Base-by-base conservation (phyloP, 1,140 invertebrate genomes). In the Calliphora vicina region DNA sequence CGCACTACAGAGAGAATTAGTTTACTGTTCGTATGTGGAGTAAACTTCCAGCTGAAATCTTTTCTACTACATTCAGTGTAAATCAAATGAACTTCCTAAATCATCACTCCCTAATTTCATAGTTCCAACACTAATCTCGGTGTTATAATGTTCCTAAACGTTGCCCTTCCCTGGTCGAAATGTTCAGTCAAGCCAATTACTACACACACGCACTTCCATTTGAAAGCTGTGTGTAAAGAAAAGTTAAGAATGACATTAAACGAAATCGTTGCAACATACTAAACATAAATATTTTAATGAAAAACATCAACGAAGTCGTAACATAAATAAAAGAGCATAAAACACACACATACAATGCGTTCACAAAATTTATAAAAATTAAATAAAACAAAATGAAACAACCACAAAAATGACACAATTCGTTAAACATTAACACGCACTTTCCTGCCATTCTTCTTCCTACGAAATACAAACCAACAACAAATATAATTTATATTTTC, bases 171-270 rank as follows among this genome's bases (percentile, higher is more conserved):
- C 85, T 87, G 86, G 87, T 89, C 88, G 87, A 88, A 88, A 87
- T 87, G 86, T 82, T 87, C 88, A 88, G 87, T 86, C 86, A 87
- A 84, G 86, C 88, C 61, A 89, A 89, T 89, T 88, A 89, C 86
- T 85, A 82, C 86, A 88, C 76, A 87, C 85, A 84, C 87, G 87
- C 76, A 85, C 23, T 17, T n/a, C n/a, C 3, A 17, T 57, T 57
- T 57, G 50, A 50, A 12, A 12, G 13, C 15, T 15, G 45, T n/a
- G 17, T 13, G 42, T n/a, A 17, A 35, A 10, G 35, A 8, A 6
- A 35, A 57, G 50, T 57, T 57, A 57, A 81, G 80, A 82, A 82
- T 82, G 83, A 82, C 83, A 84, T 84, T 80, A 84, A 84, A 84
- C 83, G 80, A 84, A 84, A 84, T 84, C 67, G 76, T 82, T 78